Conservation (phyloP, 2,797 vertebrate species). For the Gila robusta region DNA sequence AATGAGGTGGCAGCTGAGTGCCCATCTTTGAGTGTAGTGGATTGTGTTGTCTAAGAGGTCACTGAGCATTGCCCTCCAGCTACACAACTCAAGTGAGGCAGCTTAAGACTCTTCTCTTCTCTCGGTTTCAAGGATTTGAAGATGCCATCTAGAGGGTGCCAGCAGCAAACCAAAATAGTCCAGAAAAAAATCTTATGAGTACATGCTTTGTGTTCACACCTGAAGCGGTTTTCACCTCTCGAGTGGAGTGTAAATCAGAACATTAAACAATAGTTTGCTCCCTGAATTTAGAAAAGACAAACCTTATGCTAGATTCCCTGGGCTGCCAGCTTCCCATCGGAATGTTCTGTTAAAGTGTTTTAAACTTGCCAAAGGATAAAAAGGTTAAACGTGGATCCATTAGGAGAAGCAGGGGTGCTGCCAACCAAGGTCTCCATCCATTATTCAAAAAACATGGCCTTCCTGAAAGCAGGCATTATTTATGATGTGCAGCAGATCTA, state of each 20-base stretch:
- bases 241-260: constrained; percentile 41
- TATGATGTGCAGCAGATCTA: constrained; percentile 34
- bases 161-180: constrained; percentile 52
- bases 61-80: constrained; percentile 71
- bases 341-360: constrained; percentile 54
- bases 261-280: constrained; percentile 35
- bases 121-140: constrained; percentile 50
- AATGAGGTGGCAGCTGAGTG: constrained; percentile 63
- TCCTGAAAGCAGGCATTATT: constrained; percentile 43
- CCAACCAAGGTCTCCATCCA: constrained; percentile 48
- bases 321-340: constrained; percentile 36
- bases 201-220: constrained; percentile 55
- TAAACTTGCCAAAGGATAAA: constrained; percentile 40
- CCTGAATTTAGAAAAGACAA: constrained; percentile 40
- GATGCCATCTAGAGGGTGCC: constrained; percentile 50
- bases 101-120: constrained; percentile 51
- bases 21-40: constrained; percentile 68
- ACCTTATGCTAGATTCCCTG: constrained; percentile 23
- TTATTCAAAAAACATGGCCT: constrained; percentile 51
- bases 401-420: constrained; percentile 42
- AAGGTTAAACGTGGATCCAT: constrained; percentile 55
- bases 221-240: constrained; percentile 54
- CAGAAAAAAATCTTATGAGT: constrained; percentile 15
- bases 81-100: constrained; percentile 65
- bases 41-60: constrained; percentile 64